Conservation (phyloP, 2,888 invertebrate genomes). For the Parnassius smintheus region DNA sequence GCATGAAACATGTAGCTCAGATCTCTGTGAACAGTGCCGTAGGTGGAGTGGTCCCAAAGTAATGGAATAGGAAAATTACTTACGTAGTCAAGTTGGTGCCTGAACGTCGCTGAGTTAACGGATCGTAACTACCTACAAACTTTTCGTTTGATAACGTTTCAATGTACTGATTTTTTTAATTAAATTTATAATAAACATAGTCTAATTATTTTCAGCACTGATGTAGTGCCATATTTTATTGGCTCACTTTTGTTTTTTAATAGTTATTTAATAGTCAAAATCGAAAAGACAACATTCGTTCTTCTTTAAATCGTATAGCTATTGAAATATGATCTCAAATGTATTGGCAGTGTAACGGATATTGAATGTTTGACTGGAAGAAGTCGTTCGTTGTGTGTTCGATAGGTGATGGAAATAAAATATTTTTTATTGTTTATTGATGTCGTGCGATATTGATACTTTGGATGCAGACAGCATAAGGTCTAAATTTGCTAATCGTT, state of each 20-base stretch:
- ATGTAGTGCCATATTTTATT: constrained; percentile 78
- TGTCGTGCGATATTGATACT: constrained; percentile 15
- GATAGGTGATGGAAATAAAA: constrained; percentile 15
- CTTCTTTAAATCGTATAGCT: constrained; percentile 55
- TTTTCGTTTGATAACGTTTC: constrained; percentile 67
- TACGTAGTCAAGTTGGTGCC: constrained; percentile 77
- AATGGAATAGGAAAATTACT: constrained; percentile 63
- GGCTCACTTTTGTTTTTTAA: constrained; percentile 65
- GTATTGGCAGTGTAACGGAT: constrained; percentile 51
- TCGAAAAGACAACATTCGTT: constrained; percentile 60
- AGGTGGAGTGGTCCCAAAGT: constrained; percentile 55
- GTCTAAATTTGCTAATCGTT: constrained; percentile 5
- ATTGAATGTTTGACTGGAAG: constrained; percentile 1
- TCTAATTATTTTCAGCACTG: constrained; percentile 74
- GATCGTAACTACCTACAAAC: constrained; percentile 51
- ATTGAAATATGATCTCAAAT: constrained; percentile 74
- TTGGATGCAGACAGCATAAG: not conserved
- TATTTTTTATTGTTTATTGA: not conserved
- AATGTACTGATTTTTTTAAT: constrained; percentile 74
- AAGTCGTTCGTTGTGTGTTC: constrained; percentile 8
- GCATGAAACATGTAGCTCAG: not conserved
- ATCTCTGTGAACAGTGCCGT: constrained; percentile 35
- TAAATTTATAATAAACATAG: constrained; percentile 55
- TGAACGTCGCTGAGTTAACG: constrained; percentile 58
- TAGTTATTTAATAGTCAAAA: constrained; percentile 70